These are phyloP conservation scores for Ypsolopha scabrella DNA, from an alignment of 2,888 invertebrate genomes.

Conservation along the genomic window DNA sequence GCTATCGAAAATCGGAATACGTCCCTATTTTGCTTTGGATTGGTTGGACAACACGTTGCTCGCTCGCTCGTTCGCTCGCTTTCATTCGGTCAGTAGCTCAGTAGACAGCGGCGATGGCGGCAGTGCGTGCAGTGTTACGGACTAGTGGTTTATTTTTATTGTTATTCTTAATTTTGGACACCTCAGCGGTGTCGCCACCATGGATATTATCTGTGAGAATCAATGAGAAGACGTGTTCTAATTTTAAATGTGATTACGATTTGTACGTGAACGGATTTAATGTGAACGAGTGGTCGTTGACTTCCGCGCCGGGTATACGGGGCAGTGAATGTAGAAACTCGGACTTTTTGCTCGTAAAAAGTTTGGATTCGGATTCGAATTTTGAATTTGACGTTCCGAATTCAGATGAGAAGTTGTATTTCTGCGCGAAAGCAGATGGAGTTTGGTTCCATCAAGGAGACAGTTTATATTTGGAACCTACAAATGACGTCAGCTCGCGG, in stretches of 20 bases:
- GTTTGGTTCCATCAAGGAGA: constrained; percentile 48
- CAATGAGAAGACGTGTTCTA: constrained; percentile 31
- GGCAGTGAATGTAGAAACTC: constrained; percentile 23
- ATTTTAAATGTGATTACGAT: constrained; percentile 38
- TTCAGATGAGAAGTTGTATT: constrained; percentile 32
- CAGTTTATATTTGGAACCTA: constrained; percentile 46
- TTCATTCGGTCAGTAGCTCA: constrained; percentile 11
- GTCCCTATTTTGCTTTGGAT: too few relatives aligned
- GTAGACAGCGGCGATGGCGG: constrained; percentile 36
- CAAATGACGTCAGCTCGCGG: constrained; percentile 49
- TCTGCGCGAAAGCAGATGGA: constrained; percentile 43
- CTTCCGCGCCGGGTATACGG: constrained; percentile 30
- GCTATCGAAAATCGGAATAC: too few relatives aligned
- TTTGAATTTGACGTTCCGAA: constrained; percentile 29
- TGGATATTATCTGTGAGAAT: constrained; percentile 53
- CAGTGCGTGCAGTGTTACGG: constrained; percentile 33
- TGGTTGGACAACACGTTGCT: too few relatives aligned
- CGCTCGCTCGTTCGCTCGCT: too few relatives aligned
- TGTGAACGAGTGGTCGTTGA: constrained; percentile 45
- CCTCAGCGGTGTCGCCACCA: constrained; percentile 42
- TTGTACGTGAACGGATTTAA: constrained; percentile 36
- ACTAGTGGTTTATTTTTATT: constrained; percentile 57
- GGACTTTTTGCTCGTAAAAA: constrained; percentile 23
- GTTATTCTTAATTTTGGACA: constrained; percentile 51
- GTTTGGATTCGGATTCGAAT: constrained; percentile 11